A percentile compares a stretch with the other conserved stretches of the same genome.
phyloP scores from a whole-genome alignment of 1,140 invertebrate species.

The Lucilia cuprina region DNA sequence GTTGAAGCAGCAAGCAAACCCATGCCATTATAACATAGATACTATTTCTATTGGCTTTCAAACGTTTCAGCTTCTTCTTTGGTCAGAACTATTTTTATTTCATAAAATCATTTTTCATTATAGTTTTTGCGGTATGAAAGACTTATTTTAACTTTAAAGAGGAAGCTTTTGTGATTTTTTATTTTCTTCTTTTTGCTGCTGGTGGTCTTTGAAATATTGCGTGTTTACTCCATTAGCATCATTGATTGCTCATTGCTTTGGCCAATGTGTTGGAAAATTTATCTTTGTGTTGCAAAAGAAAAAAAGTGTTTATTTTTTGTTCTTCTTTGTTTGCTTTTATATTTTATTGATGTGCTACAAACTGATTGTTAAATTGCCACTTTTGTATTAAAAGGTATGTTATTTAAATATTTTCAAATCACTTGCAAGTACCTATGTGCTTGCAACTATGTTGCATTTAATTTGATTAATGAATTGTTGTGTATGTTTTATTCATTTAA shows the following conservation, averaged over 20 bases:
- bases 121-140: too few relatives aligned
- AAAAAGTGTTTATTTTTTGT: background rate
- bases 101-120: too few relatives aligned
- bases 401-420: constrained; percentile 19
- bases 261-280: background rate
- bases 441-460: constrained; percentile 5
- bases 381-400: background rate
- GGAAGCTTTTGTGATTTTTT: too few relatives aligned
- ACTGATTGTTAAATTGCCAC: constrained; percentile 25
- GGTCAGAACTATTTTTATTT: too few relatives aligned
- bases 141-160: too few relatives aligned
- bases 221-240: background rate
- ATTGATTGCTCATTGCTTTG: background rate
- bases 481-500: too few relatives aligned
- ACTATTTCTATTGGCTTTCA: too few relatives aligned
- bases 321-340: background rate
- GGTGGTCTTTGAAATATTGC: background rate
- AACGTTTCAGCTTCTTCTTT: too few relatives aligned
- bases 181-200: background rate
- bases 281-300: background rate
- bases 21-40: too few relatives aligned
- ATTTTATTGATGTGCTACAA: background rate
- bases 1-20: too few relatives aligned
- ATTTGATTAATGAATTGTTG: background rate
- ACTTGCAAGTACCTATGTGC: background rate